These are phyloP conservation scores for Watsonalla cultraria DNA, from an alignment of 2,888 invertebrate genomes.

Conservation along the genomic window DNA sequence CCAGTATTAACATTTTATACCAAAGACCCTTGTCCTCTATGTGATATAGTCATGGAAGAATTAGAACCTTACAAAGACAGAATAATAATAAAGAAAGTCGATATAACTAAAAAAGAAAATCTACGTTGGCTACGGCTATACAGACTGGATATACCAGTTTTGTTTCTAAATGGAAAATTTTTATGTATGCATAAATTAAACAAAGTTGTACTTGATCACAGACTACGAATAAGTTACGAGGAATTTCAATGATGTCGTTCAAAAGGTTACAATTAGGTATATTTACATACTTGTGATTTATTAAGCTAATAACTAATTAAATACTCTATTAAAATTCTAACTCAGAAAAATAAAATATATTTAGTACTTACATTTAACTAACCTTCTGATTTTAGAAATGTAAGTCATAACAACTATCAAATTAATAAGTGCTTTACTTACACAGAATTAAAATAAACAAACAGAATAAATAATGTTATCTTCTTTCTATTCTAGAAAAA, in stretches of 20 bases:
- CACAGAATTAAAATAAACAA: no score
- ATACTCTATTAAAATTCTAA: no score
- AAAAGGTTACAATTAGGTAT: neutral
- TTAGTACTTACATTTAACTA: no score
- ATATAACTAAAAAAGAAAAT: slow-evolving; percentile 87
- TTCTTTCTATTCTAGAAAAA: no score
- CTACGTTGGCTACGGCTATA: slow-evolving; percentile 85
- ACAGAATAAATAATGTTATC: no score
- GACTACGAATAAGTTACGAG: slow-evolving; percentile 62
- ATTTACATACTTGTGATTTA: no score
- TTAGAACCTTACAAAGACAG: slow-evolving; percentile 78
- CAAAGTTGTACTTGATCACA: slow-evolving; percentile 72
- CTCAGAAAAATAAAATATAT: no score
- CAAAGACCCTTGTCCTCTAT: slow-evolving; percentile 88
- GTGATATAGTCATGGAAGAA: slow-evolving; percentile 87
- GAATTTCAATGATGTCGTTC: slow-evolving; percentile 14
- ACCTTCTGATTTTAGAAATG: no score
- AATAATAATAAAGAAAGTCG: slow-evolving; percentile 84
- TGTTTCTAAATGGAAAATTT: slow-evolving; percentile 90
- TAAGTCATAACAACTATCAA: no score
- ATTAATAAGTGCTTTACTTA: no score
- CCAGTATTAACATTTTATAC: slow-evolving; percentile 89
- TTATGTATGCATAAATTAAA: slow-evolving; percentile 88
- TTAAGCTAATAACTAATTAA: no score
- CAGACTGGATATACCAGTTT: slow-evolving; percentile 91